Percentiles rank a stretch among this genome's conserved stretches.
Conservation (phyloP, 2,888 invertebrate genomes). For the Microchrysa polita region DNA sequence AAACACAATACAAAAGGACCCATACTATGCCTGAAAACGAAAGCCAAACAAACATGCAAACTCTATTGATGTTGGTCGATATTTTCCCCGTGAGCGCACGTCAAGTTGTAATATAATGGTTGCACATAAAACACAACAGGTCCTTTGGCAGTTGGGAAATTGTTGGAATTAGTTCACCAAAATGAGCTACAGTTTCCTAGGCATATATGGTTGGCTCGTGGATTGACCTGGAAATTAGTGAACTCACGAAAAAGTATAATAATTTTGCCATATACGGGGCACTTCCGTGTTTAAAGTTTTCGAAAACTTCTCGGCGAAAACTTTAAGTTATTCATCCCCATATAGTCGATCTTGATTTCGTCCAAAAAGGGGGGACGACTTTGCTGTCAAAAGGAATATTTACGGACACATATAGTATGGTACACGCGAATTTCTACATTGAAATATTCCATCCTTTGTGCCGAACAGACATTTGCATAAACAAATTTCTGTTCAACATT, state of each 20-base stretch:
- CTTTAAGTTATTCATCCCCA: neutral
- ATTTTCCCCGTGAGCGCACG: neutral
- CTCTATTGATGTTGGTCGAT: neutral
- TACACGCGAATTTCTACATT: no score
- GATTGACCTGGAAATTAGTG: conserved; percentile 5
- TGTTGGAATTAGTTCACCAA: neutral
- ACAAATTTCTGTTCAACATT: no score
- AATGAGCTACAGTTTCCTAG: neutral
- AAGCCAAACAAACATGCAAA: neutral
- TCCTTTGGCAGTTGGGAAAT: neutral
- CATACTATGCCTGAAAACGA: no score
- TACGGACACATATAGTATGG: no score
- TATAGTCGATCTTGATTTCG: neutral
- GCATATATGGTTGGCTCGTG: neutral
- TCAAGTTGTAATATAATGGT: neutral
- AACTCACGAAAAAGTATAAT: neutral
- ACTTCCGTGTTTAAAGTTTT: neutral
- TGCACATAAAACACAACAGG: neutral
- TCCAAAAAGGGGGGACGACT: no score
- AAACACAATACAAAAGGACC: no score
- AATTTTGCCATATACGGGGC: neutral
- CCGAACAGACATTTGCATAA: no score
- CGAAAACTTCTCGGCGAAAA: neutral
- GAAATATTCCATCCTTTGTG: no score
- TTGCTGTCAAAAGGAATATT: no score